Conservation (phyloP, 2,797 vertebrate genomes). For the Tapirus indicus region DNA sequence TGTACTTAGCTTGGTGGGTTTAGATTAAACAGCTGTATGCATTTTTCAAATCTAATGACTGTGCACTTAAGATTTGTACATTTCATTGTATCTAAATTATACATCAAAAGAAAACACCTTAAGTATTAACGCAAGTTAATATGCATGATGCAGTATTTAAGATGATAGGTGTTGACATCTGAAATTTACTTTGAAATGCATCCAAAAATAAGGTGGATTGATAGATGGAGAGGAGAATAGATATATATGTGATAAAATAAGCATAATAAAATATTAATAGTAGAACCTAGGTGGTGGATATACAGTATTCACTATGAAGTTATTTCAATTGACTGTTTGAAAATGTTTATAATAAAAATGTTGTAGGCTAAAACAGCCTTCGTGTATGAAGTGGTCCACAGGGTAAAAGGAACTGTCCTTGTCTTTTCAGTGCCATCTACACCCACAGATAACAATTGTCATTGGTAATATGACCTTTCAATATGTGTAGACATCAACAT, state of each 20-base stretch:
- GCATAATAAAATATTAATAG: not conserved
- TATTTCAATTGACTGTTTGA: not conserved
- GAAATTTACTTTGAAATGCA: not conserved
- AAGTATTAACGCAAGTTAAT: not conserved
- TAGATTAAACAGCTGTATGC: not conserved
- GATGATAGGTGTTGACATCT: too few relatives aligned
- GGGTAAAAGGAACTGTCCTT: not conserved
- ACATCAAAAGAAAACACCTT: not conserved
- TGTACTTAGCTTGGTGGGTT: not conserved
- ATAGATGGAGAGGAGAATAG: not conserved
- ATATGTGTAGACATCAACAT: not conserved
- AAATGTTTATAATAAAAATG: not conserved
- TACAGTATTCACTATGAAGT: not conserved
- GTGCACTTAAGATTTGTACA: not conserved
- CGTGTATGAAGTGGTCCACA: not conserved
- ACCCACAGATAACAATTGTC: not conserved
- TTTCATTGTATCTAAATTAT: not conserved
- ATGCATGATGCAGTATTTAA: not conserved
- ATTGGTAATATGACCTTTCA: not conserved
- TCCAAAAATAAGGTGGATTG: not conserved
- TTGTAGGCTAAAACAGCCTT: not conserved
- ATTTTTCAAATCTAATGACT: not conserved
- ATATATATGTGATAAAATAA: not conserved
- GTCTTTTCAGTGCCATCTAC: not conserved
- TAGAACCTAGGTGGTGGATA: not conserved